Percentiles rank a stretch among this genome's conserved stretches.
Evolutionary conservation across 1,140 invertebrate genomes (phyloP).

Genomic region (Macrosteles quadrilineatus): DNA sequence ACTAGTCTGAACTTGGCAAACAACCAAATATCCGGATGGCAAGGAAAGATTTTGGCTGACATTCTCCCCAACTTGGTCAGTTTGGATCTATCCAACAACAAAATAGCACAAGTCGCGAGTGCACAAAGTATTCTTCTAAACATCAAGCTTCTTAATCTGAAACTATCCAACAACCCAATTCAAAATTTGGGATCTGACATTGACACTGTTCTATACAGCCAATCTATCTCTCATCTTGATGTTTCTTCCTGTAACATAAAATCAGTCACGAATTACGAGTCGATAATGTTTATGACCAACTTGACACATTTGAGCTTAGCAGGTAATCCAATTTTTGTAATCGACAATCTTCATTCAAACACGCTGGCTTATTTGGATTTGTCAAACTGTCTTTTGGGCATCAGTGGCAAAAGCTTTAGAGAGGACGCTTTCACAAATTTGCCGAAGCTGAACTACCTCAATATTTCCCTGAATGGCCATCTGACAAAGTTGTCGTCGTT

Average conservation of each 20-base stretch:
- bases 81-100: no score
- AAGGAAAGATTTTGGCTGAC: no score
- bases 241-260: neutral
- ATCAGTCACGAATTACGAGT: neutral
- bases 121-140: no score
- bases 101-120: no score
- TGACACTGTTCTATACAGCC: constrained; percentile 14
- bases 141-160: no score
- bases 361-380: constrained; percentile 15
- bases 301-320: constrained; percentile 1
- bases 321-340: neutral
- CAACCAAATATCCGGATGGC: no score
- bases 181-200: neutral
- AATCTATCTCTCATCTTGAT: constrained; percentile 11
- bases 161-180: constrained; percentile 2
- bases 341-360: neutral
- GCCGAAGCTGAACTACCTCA: constrained; percentile 10
- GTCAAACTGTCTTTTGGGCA: constrained; percentile 2
- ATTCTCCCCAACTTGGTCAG: no score
- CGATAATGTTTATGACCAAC: neutral
- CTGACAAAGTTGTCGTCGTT: constrained; percentile 5
- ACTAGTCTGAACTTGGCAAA: no score
- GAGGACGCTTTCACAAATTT: neutral
- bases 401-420: neutral
- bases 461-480: constrained; percentile 7